Evolutionary conservation across 2,797 vertebrate species (phyloP), one percentile per base, ranked within the genome.

Genomic region (Limosa lapponica): DNA sequence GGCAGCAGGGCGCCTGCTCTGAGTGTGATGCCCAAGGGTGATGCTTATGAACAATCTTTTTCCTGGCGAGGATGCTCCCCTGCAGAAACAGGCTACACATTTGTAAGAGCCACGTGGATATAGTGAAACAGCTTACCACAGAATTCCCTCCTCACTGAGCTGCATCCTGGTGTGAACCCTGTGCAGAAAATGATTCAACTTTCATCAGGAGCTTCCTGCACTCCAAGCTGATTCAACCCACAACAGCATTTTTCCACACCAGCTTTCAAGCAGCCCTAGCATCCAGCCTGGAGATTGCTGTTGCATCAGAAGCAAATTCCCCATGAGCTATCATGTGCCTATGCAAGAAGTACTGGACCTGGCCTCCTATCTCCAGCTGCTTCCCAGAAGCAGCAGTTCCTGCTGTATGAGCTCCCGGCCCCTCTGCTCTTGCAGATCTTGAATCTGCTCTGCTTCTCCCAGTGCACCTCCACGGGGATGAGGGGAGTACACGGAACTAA

Each of bases 241-340:
- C 41, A 32, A 14, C 8, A 34, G 12, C 4, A 0, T 36, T 75
- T 46, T 67, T 52, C 48, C 23, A 17, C 2, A 1, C 32, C 27
- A 54, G 24, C 14, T 87, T 69, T 74, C 66, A 44, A 34, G 23
- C 27, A 43, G 43, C 57, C 43, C 77, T 27, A 34, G 6, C 28
- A 27, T n/a, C 28, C 36, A 58, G 22, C 27, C 46, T 57, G 75
- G n/a, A 65, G 25, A n/a, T 46, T 4, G 2, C 8, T n/a, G 24
- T 16, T 6, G 4, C 4, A 8, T n/a, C 19, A 25, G 46, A 52
- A 77, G 32, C 14, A 49, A 55, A 28, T 32, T 85, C 13, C 6
- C 11, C 6, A 1, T 12, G 32, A 58, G 39, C 49, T 23, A 11
- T 13, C 1, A 1, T 2, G 10, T 72, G n/a, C 37, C 16, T 18